Percentiles rank a stretch among this genome's conserved stretches.
These are phyloP conservation scores for Hoplodrina ambigua DNA, from an alignment of 2,888 invertebrate genomes.

Conservation along the genomic window DNA sequence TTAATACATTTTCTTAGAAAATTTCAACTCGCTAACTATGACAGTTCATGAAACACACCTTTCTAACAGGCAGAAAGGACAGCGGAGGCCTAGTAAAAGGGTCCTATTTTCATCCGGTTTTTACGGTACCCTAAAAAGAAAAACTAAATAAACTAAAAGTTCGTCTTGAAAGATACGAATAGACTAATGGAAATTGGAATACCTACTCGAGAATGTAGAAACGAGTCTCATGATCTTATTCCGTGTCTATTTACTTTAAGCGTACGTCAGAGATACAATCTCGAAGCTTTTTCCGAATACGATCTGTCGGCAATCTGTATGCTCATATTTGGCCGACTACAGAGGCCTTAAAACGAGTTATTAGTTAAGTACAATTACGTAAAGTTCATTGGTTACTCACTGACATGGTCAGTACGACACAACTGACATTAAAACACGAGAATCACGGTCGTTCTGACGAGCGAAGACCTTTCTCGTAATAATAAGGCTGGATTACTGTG, in stretches of 20 bases:
- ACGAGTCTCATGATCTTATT: conserved; percentile 54
- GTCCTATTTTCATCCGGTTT: too few relatives aligned
- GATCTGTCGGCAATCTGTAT: background rate
- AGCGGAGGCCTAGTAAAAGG: too few relatives aligned
- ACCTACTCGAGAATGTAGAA: conserved; percentile 42
- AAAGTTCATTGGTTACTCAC: conserved; percentile 61
- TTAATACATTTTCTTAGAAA: too few relatives aligned
- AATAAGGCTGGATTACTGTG: too few relatives aligned
- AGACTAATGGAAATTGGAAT: conserved; percentile 60
- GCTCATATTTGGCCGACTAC: conserved; percentile 31
- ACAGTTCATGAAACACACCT: too few relatives aligned
- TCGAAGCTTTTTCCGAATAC: conserved; percentile 15
- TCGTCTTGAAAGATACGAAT: conserved; percentile 51
- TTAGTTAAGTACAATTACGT: conserved; percentile 59
- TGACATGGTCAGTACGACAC: conserved; percentile 35
- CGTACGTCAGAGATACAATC: conserved; percentile 15
- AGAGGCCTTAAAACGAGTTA: conserved; percentile 44
- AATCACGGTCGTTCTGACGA: conserved; percentile 47
- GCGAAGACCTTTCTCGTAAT: conserved; percentile 36
- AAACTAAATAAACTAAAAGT: conserved; percentile 48
- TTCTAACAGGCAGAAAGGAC: too few relatives aligned
- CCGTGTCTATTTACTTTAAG: conserved; percentile 46
- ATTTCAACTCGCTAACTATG: too few relatives aligned
- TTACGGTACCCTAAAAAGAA: conserved; percentile 3
- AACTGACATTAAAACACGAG: conserved; percentile 36